Conservation (phyloP, 2,888 invertebrate genomes). For the Galeopsomyia nigrocyanea region DNA sequence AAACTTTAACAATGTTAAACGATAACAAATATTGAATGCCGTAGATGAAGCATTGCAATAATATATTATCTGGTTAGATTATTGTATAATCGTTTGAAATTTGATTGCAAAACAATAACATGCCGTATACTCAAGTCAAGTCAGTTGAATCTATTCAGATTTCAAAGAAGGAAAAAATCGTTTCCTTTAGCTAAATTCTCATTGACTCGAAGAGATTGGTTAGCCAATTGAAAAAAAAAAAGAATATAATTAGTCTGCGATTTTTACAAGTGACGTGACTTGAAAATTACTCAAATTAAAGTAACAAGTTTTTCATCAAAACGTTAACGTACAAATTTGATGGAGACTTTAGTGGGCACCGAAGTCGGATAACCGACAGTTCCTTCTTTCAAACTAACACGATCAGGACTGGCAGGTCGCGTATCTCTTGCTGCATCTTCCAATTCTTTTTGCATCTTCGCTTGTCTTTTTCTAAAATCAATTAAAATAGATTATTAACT, state of each 20-base stretch:
- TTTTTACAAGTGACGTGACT: conserved; percentile 40
- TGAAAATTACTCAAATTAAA: conserved; percentile 43
- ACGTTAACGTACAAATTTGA: conserved; percentile 81
- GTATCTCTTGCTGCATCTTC: conserved; percentile 91
- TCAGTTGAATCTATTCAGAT: too few relatives aligned
- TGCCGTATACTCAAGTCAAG: too few relatives aligned
- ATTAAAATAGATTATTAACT: conserved; percentile 28
- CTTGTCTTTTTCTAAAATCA: conserved; percentile 85
- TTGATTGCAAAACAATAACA: conserved; percentile 21
- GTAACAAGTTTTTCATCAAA: conserved; percentile 51
- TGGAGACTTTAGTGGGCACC: conserved; percentile 78
- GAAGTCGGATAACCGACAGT: conserved; percentile 64
- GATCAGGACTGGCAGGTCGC: conserved; percentile 70
- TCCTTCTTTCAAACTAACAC: conserved; percentile 70
- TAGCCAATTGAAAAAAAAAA: too few relatives aligned
- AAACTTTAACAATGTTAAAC: conserved; percentile 24
- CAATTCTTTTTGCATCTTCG: conserved; percentile 89
- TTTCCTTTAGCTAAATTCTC: too few relatives aligned
- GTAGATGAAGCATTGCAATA: conserved; percentile 14
- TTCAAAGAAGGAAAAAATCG: too few relatives aligned
- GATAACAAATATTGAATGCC: conserved; percentile 9
- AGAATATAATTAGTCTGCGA: background rate
- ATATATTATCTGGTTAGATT: too few relatives aligned
- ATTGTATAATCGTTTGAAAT: background rate
- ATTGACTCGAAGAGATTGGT: too few relatives aligned